These are phyloP conservation scores for Tetramorium bicarinatum DNA, from an alignment of 2,888 invertebrate genomes.

Conservation along the genomic window DNA sequence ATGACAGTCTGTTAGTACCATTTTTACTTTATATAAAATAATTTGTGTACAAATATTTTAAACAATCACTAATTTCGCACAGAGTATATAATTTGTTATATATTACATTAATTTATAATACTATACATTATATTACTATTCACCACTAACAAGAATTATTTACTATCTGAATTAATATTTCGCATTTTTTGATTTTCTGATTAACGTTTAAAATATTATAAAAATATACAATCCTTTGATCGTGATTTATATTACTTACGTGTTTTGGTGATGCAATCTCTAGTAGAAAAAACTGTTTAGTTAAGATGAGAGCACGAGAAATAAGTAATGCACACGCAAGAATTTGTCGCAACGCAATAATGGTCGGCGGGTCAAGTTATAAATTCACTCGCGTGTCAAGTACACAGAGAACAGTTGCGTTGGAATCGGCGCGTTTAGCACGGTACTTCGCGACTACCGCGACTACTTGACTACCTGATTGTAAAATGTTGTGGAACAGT, in stretches of 20 bases:
- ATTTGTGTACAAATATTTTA: background rate
- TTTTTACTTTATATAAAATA: background rate
- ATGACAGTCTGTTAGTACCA: background rate
- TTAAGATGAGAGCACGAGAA: background rate
- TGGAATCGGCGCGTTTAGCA: constrained; percentile 50
- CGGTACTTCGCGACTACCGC: constrained; percentile 55
- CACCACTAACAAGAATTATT: background rate
- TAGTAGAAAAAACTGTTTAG: background rate
- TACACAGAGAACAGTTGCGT: constrained; percentile 26
- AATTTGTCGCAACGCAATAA: background rate
- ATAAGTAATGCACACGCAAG: background rate
- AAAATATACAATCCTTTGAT: background rate
- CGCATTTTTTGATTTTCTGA: background rate
- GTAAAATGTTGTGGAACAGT: constrained; percentile 42
- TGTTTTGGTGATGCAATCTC: background rate
- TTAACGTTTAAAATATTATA: background rate
- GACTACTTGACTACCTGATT: constrained; percentile 68
- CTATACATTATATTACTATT: background rate
- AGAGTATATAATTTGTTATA: background rate
- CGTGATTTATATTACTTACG: constrained; percentile 25
- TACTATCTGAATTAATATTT: background rate
- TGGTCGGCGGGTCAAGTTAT: background rate
- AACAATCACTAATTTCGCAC: background rate
- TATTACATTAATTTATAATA: background rate
- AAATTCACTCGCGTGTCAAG: constrained; percentile 54